Percentiles rank a stretch among this genome's conserved stretches.
phyloP scores from a whole-genome alignment of 2,888 invertebrate genomes.

The Ypsolopha sequella region DNA sequence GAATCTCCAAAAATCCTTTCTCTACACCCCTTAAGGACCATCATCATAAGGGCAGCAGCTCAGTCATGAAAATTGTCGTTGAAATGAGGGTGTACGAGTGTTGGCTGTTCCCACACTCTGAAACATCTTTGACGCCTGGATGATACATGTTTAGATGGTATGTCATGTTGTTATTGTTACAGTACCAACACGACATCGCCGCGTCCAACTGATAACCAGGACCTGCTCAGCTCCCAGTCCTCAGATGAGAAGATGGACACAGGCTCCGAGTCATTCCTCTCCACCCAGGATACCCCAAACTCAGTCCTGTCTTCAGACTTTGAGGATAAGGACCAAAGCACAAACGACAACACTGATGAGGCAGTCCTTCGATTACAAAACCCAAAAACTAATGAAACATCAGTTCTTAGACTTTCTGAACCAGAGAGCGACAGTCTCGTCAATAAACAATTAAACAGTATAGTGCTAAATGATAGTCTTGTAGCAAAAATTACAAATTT shows the following conservation, averaged over 20 bases:
- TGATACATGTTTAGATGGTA: too few species aligned
- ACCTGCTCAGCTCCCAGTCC: constrained; percentile 41
- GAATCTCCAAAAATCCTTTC: too few species aligned
- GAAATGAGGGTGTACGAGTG: too few species aligned
- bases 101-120: too few species aligned
- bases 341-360: constrained; percentile 9
- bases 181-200: constrained; percentile 31
- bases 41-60: too few species aligned
- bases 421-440: constrained; percentile 15
- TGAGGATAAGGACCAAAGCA: constrained; percentile 32
- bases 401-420: constrained; percentile 20
- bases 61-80: too few species aligned
- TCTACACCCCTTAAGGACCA: too few species aligned
- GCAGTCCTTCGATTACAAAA: constrained; percentile 44
- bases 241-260: constrained; percentile 66
- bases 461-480: constrained; percentile 18
- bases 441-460: constrained; percentile 9
- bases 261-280: constrained; percentile 46
- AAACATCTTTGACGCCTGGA: too few species aligned
- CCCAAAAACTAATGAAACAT: constrained; percentile 22
- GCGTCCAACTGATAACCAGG: constrained; percentile 32
- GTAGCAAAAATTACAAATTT: constrained; percentile 34
- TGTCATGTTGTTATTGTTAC: constrained; percentile 7
- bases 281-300: constrained; percentile 49
- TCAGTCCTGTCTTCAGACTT: constrained; percentile 47